Percentiles rank a stretch among this genome's conserved stretches.
phyloP scores from a whole-genome alignment of 2,888 invertebrate genomes.

The Rhimphoctona megacephalus region DNA sequence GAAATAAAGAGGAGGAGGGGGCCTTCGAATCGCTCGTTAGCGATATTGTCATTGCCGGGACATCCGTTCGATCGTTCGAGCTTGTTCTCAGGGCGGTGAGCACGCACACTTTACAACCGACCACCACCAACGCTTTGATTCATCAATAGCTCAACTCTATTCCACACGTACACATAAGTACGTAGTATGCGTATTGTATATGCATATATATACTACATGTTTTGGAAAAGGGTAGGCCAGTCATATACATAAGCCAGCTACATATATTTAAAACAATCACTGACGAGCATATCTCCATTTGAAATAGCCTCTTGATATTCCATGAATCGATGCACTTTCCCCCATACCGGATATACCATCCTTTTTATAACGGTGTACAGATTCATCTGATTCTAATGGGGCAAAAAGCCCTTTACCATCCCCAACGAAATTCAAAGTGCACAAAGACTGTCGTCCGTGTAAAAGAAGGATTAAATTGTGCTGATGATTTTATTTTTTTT shows the following conservation, averaged over 20 bases:
- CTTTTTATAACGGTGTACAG: constrained; percentile 8
- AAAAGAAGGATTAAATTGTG: neutral
- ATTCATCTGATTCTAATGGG: neutral
- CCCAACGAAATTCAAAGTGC: neutral
- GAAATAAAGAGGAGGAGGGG: constrained; percentile 50
- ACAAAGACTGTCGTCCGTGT: neutral
- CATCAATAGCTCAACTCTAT: constrained; percentile 38
- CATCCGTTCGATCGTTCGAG: constrained; percentile 74
- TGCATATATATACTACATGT: neutral
- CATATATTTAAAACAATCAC: constrained; percentile 33
- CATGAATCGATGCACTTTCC: constrained; percentile 52
- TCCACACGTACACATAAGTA: constrained; percentile 1
- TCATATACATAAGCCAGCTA: constrained; percentile 12
- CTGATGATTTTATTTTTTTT: neutral
- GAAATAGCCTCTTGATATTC: constrained; percentile 54
- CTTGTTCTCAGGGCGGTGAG: constrained; percentile 43
- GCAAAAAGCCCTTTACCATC: neutral
- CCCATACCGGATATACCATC: constrained; percentile 5
- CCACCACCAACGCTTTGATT: constrained; percentile 50
- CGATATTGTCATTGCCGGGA: constrained; percentile 79
- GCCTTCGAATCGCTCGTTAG: constrained; percentile 80
- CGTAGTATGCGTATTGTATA: neutral
- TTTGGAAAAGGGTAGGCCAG: neutral
- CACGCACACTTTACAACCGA: constrained; percentile 6
- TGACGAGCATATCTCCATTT: constrained; percentile 55